phyloP scores from a whole-genome alignment of 2,888 invertebrate species.

The Lepidocyrtinus sp. region DNA sequence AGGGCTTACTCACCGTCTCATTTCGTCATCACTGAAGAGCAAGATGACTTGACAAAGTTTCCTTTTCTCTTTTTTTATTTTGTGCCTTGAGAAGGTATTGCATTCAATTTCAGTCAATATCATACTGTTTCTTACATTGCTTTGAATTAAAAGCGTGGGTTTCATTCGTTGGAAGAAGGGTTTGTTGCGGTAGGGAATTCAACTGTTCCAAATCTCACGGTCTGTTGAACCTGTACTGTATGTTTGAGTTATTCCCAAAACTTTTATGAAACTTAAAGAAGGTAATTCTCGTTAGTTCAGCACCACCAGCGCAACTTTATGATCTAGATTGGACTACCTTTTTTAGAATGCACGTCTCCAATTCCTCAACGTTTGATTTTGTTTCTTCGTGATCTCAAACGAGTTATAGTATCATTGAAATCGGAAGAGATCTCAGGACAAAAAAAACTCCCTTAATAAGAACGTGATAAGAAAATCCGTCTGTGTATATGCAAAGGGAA shows the following conservation, averaged over 20 bases:
- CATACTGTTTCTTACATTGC: neutral
- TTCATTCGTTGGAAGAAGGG: neutral
- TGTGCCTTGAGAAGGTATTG: neutral
- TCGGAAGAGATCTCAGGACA: neutral
- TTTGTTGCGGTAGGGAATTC: no score
- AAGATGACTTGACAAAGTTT: slow-evolving; percentile 49
- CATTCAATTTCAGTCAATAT: neutral
- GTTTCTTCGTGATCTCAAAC: neutral
- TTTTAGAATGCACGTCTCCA: neutral
- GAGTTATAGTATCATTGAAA: neutral
- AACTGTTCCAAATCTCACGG: slow-evolving; percentile 24
- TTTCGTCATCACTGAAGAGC: neutral
- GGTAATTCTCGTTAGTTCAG: no score
- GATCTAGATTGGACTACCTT: neutral
- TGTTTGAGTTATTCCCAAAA: no score
- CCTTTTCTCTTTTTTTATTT: neutral
- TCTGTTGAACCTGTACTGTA: neutral
- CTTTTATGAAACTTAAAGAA: no score
- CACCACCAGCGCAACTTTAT: no score
- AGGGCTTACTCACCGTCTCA: slow-evolving; percentile 43
- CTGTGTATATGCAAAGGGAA: no score
- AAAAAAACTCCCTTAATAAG: neutral
- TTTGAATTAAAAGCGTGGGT: slow-evolving; percentile 9
- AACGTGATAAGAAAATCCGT: neutral
- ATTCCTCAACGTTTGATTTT: no score